Conservation (phyloP, 2,113 vertebrate species). For the Pluvianellus socialis region DNA sequence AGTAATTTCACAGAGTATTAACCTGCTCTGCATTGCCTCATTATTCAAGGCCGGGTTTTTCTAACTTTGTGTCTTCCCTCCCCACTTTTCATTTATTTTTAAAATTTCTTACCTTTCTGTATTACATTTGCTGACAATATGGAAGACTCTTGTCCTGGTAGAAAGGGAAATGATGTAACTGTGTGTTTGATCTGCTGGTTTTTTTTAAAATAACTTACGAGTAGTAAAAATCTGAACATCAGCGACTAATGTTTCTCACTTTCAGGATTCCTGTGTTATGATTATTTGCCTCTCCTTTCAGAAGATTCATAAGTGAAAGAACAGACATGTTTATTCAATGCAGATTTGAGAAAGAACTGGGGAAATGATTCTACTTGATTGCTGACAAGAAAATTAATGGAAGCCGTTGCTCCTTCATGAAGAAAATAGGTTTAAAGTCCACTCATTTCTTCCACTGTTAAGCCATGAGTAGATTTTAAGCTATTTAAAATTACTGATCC, state of each 20-base stretch:
- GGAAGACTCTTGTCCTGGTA: not conserved
- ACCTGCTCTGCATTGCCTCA: not conserved
- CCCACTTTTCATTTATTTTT: not conserved
- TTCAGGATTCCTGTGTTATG: not conserved
- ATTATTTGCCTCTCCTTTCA: constrained; percentile 5
- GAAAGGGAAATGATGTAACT: not conserved
- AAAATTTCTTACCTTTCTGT: not conserved
- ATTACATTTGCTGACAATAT: not conserved
- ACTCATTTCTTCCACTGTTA: constrained; percentile 13
- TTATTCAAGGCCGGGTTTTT: not conserved
- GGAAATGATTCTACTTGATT: not conserved
- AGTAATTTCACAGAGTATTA: constrained; percentile 16
- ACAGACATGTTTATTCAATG: not conserved
- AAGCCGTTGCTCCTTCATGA: not conserved
- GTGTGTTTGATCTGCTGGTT: not conserved
- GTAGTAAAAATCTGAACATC: not conserved
- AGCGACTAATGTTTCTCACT: not conserved
- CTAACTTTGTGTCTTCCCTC: not conserved
- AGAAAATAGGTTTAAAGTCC: constrained; percentile 31
- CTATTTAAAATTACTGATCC: constrained; percentile 29
- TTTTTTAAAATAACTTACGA: not conserved
- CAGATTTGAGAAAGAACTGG: not conserved
- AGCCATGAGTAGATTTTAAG: constrained; percentile 8
- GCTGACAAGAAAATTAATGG: not conserved
- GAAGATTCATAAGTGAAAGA: not conserved